phyloP scores from a whole-genome alignment of 2,797 vertebrate species.

The Spheniscus humboldti region DNA sequence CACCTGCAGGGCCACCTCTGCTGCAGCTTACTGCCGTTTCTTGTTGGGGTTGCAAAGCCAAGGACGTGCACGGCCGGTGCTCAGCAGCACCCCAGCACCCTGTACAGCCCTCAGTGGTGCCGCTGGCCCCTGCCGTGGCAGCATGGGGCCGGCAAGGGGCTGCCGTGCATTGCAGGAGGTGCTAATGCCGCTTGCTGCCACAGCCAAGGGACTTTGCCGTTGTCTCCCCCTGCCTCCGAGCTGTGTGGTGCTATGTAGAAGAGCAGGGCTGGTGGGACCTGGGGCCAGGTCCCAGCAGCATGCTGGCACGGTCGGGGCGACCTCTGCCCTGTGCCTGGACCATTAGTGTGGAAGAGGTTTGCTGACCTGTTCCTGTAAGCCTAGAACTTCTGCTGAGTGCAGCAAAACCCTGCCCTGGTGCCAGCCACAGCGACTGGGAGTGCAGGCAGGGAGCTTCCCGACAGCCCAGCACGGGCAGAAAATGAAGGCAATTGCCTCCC shows the following conservation, averaged over 20 bases:
- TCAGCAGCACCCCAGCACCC: background rate
- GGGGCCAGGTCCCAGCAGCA: background rate
- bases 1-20: background rate
- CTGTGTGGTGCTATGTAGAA: accelerated
- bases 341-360: background rate
- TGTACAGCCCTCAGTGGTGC: accelerated
- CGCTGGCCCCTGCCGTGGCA: accelerated
- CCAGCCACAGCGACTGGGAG: accelerated
- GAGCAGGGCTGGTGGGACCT: background rate
- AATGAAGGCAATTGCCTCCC: background rate
- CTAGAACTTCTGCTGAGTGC: background rate
- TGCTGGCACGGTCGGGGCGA: accelerated
- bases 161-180: accelerated
- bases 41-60: background rate
- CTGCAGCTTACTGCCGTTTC: background rate
- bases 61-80: accelerated
- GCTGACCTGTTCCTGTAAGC: background rate
- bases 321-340: background rate
- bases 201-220: accelerated
- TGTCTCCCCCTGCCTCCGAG: accelerated
- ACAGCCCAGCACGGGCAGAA: background rate
- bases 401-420: background rate
- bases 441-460: background rate
- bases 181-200: accelerated
- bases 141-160: background rate